Conservation (phyloP, 2,113 vertebrate species). For the Ivindomyrus marchei region DNA sequence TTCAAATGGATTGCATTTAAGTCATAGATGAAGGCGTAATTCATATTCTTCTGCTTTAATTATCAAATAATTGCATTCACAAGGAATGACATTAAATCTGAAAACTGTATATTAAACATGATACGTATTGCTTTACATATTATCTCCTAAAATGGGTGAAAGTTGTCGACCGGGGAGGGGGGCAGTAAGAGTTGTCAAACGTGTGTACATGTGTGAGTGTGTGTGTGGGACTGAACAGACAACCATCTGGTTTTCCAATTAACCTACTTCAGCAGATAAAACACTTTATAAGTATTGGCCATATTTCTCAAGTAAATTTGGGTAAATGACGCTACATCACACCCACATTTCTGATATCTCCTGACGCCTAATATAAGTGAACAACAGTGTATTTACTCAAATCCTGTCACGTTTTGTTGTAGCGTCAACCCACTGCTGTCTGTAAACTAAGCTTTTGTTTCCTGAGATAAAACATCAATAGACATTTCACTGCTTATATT, state of each 20-base stretch:
- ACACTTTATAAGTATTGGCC: not conserved
- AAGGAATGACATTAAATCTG: not conserved
- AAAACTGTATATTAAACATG: not conserved
- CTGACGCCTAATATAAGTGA: not conserved
- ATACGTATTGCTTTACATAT: not conserved
- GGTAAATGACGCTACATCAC: not conserved
- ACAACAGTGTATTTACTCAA: not conserved
- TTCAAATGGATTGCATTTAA: not conserved
- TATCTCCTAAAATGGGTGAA: not conserved
- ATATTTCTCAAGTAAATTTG: not conserved
- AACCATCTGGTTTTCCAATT: not conserved
- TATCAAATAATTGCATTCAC: not conserved
- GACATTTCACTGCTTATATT: not conserved
- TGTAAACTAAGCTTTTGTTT: not conserved
- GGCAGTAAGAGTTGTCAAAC: not conserved
- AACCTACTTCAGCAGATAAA: not conserved
- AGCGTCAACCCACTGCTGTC: not conserved
- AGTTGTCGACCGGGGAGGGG: not conserved
- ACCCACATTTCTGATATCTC: not conserved
- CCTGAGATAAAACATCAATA: not conserved
- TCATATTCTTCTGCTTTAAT: not conserved
- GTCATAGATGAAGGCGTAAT: not conserved
- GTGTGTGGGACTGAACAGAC: not conserved
- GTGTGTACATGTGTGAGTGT: not conserved
- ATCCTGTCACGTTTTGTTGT: not conserved